Evolutionary conservation across 2,888 invertebrate species (phyloP).

Genomic region (Pristionchus arcanus): DNA sequence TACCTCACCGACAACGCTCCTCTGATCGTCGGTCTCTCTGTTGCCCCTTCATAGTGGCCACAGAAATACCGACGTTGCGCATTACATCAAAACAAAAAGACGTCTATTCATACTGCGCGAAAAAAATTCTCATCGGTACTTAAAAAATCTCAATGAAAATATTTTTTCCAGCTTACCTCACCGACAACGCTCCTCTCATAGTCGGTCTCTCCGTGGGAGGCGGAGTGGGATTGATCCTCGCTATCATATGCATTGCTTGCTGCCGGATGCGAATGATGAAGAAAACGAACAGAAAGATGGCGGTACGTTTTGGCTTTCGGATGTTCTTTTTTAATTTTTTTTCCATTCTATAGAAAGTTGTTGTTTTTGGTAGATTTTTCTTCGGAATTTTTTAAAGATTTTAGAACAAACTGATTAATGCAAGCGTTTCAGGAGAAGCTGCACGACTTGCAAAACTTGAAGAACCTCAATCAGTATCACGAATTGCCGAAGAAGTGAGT

Average conservation of each 20-base stretch:
- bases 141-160: neutral
- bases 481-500: constrained; percentile 73
- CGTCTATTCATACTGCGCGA: constrained; percentile 51
- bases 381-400: neutral
- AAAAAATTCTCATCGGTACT: too few relatives aligned
- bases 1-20: constrained; percentile 6
- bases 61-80: too few relatives aligned
- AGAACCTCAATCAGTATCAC: constrained; percentile 72
- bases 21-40: constrained; percentile 55
- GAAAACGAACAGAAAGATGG: constrained; percentile 57
- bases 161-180: constrained; percentile 1
- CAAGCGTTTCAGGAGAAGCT: constrained; percentile 57
- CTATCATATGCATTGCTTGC: constrained; percentile 54
- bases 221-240: constrained; percentile 55
- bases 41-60: too few relatives aligned
- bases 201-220: constrained; percentile 34
- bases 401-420: neutral
- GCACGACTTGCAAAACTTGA: constrained; percentile 62
- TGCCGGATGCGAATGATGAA: constrained; percentile 56
- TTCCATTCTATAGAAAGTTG: too few relatives aligned
- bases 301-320: constrained; percentile 38
- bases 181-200: constrained; percentile 42
- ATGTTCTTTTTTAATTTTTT: neutral
- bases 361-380: too few relatives aligned
- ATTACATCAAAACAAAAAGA: constrained; percentile 57